Percentiles rank a stretch among this genome's conserved stretches.
Conservation (phyloP, 2,113 vertebrate species). For the Choloepus hoffmanni region DNA sequence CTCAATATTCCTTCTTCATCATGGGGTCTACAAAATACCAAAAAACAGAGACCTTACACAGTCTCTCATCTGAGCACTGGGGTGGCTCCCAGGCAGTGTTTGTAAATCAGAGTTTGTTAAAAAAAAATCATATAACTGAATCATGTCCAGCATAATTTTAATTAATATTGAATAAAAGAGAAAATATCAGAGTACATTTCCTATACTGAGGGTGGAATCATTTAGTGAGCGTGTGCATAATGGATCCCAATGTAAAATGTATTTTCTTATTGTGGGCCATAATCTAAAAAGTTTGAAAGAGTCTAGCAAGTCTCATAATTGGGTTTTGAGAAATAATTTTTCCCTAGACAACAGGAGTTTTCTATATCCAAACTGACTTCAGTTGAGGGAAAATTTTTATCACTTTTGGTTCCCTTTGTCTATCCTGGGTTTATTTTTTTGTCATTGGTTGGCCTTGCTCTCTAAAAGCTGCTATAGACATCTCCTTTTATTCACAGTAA, state of each 20-base stretch:
- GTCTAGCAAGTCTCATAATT: not conserved
- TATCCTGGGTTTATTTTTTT: not conserved
- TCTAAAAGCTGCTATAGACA: not conserved
- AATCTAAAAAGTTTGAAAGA: slow-evolving; percentile 18
- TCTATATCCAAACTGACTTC: not conserved
- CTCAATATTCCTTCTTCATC: not conserved
- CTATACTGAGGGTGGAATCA: not conserved
- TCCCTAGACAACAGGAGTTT: not conserved
- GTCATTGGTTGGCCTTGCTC: not conserved
- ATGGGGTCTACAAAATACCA: not conserved
- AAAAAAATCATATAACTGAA: not conserved
- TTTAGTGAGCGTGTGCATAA: not conserved
- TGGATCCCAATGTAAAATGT: not conserved
- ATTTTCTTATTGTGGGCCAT: not conserved
- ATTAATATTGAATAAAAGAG: not conserved
- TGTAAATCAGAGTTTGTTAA: not conserved
- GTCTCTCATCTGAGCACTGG: not conserved
- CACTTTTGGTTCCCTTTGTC: not conserved
- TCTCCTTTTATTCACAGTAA: not conserved
- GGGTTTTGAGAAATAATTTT: not conserved
- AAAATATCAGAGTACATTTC: not conserved
- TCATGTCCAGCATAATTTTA: not conserved
- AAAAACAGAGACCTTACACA: not conserved
- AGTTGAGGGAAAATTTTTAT: not conserved
- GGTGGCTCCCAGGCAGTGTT: not conserved